Conservation (phyloP, 37 sponge, comb jelly and placozoan species). For the Beroe ovata region DNA sequence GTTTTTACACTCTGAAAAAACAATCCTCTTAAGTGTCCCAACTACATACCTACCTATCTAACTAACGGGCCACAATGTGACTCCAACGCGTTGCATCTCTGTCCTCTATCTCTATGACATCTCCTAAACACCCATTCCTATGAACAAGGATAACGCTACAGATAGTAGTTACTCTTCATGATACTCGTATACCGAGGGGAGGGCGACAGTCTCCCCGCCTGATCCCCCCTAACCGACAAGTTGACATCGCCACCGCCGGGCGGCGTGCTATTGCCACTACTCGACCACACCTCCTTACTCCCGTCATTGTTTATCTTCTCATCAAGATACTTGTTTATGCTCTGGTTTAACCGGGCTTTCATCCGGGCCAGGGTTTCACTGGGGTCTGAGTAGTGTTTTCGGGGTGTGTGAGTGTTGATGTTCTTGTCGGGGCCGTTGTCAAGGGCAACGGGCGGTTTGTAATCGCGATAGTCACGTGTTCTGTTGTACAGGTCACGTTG, state of each 20-base stretch:
- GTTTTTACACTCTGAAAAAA: no score
- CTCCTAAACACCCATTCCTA: no score
- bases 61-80: no score
- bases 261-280: not conserved
- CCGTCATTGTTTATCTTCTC: slow-evolving; percentile 66
- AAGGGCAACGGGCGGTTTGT: slow-evolving; percentile 3
- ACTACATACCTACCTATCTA: no score
- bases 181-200: slow-evolving; percentile 48
- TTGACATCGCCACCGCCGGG: not conserved
- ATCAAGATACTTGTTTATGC: slow-evolving; percentile 51
- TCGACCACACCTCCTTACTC: slow-evolving; percentile 18
- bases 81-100: no score
- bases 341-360: slow-evolving; percentile 55
- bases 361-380: slow-evolving; percentile 57
- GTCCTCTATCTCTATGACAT: no score
- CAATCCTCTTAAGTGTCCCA: no score
- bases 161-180: slow-evolving; percentile 64
- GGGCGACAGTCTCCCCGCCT: slow-evolving; percentile 15
- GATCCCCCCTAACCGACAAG: not conserved
- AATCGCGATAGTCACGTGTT: slow-evolving; percentile 20
- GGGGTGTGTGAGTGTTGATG: slow-evolving; percentile 28
- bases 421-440: slow-evolving; percentile 42
- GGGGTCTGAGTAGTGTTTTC: slow-evolving; percentile 41
- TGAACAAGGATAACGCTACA: slow-evolving; percentile 3
- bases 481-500: slow-evolving; percentile 19